phyloP scores from a whole-genome alignment of 2,888 invertebrate species.

The Cyaniris semiargus region DNA sequence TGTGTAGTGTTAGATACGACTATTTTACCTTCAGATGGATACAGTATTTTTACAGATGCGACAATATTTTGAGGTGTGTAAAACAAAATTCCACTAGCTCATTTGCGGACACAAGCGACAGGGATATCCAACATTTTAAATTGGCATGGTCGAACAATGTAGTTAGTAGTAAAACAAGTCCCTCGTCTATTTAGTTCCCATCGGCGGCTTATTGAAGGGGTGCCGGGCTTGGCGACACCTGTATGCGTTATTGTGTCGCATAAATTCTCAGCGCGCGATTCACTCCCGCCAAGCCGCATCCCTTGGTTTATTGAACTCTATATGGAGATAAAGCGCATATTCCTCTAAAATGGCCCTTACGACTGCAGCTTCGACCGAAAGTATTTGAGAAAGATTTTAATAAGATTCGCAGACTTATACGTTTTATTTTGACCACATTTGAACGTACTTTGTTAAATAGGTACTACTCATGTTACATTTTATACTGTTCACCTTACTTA shows the following conservation, averaged over 20 bases:
- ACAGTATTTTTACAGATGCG: background rate
- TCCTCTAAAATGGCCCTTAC: slow-evolving; percentile 51
- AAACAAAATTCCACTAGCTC: background rate
- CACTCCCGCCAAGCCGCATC: slow-evolving; percentile 59
- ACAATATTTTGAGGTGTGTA: background rate
- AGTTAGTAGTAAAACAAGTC: slow-evolving; percentile 51
- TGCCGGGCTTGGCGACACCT: slow-evolving; percentile 70
- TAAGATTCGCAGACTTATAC: background rate
- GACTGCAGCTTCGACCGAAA: slow-evolving; percentile 54
- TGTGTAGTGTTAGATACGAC: background rate
- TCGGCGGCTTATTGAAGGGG: slow-evolving; percentile 69
- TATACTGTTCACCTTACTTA: too few relatives aligned
- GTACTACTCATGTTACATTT: too few relatives aligned
- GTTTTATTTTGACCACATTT: background rate
- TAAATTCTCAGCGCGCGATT: slow-evolving; percentile 69
- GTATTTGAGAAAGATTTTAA: slow-evolving; percentile 16
- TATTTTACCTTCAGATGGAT: background rate
- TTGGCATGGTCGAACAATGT: slow-evolving; percentile 38
- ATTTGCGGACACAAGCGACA: background rate
- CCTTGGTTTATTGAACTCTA: slow-evolving; percentile 73
- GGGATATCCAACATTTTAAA: slow-evolving; percentile 27
- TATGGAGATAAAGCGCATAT: slow-evolving; percentile 63
- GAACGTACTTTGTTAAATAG: background rate
- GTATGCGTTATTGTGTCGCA: slow-evolving; percentile 77
- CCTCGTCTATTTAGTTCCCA: slow-evolving; percentile 63